phyloP scores from a whole-genome alignment of 1,140 invertebrate genomes.

The Drosophila tropicalis region DNA sequence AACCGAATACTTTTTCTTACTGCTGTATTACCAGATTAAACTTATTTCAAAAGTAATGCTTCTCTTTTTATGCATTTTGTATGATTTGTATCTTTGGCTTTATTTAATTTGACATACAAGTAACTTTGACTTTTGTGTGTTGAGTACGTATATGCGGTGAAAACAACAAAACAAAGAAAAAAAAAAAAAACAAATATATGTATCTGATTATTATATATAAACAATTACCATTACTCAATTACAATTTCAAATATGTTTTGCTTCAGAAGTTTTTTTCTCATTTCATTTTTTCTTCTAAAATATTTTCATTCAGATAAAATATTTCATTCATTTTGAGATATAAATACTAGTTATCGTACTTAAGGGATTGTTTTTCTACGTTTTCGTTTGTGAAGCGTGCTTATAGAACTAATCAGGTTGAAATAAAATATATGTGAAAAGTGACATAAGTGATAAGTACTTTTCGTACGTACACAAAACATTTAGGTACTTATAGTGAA shows the following conservation, averaged over 20 bases:
- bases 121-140: conserved; percentile 26
- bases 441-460: too few species aligned
- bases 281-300: too few species aligned
- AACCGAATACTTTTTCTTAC: too few species aligned
- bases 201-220: background rate
- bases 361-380: background rate
- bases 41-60: too few species aligned
- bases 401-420: conserved; percentile 8
- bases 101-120: conserved; percentile 53
- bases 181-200: too few species aligned
- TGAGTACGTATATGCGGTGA: conserved; percentile 17
- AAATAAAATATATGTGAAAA: background rate
- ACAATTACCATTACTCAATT: conserved; percentile 7
- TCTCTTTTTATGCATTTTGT: background rate
- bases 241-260: background rate
- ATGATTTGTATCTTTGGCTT: conserved; percentile 54
- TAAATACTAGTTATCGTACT: background rate
- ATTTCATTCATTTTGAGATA: background rate
- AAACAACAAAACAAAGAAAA: conserved; percentile 20
- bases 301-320: background rate
- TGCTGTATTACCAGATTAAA: too few species aligned
- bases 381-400: background rate
- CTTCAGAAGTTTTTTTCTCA: background rate
- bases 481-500: conserved; percentile 13
- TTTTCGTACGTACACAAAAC: background rate